Conservation (phyloP, 23 tunicate species). For the Halocynthia roretzi region DNA sequence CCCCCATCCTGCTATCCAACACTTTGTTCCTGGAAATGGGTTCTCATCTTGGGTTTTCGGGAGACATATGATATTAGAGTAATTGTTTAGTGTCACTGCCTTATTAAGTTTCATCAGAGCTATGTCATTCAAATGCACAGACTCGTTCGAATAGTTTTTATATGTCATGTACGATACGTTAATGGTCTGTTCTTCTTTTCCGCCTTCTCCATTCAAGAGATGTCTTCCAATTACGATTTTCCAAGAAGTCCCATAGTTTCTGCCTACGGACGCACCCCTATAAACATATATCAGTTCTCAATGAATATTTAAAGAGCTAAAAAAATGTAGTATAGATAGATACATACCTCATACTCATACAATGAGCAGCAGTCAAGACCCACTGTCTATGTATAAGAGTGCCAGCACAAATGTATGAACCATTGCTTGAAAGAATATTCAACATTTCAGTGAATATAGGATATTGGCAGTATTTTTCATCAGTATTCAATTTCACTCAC, state of each 20-base stretch:
- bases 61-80: slow-evolving; percentile 40
- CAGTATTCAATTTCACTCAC: slow-evolving; percentile 25
- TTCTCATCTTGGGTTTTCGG: slow-evolving; percentile 36
- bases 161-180: too few species aligned
- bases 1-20: slow-evolving; percentile 96
- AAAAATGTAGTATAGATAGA: too few species aligned
- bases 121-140: slow-evolving; percentile 71
- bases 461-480: neutral
- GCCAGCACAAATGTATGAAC: slow-evolving; percentile 49
- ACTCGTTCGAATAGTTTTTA: slow-evolving; percentile 35
- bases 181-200: too few species aligned
- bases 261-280: too few species aligned
- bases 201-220: too few species aligned
- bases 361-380: slow-evolving; percentile 88
- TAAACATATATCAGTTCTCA: too few species aligned
- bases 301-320: too few species aligned
- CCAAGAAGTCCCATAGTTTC: too few species aligned
- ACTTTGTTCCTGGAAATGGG: slow-evolving; percentile 65
- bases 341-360: slow-evolving; percentile 31
- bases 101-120: slow-evolving; percentile 51
- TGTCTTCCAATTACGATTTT: too few species aligned
- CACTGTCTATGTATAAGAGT: slow-evolving; percentile 65
- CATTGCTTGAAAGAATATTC: slow-evolving; percentile 36
- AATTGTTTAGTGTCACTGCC: slow-evolving; percentile 12
- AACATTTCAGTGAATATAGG: neutral